Evolutionary conservation across 2,113 vertebrate genomes (phyloP).

Genomic region (Cyanocitta stelleri): DNA sequence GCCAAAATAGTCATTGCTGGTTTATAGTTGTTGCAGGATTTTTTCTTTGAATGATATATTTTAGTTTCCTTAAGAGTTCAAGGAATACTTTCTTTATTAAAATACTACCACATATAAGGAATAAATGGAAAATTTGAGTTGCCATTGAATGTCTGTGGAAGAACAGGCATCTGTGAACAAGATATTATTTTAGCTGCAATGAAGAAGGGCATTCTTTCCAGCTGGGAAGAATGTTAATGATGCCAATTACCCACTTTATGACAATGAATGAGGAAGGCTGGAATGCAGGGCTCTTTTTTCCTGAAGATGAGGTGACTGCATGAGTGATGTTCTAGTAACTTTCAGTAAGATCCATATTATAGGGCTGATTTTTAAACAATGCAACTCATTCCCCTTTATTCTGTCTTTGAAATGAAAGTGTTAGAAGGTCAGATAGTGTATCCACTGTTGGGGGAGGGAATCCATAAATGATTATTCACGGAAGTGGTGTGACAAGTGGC

Average conservation of each 20-base stretch:
- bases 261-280: background rate
- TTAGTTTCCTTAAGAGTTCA: background rate
- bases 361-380: background rate
- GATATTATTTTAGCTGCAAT: background rate
- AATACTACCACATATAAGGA: background rate
- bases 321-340: background rate
- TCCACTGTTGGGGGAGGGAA: background rate
- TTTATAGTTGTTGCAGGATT: background rate
- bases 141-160: background rate
- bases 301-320: background rate
- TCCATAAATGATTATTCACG: background rate
- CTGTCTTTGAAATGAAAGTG: background rate
- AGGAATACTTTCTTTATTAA: background rate
- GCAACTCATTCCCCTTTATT: background rate
- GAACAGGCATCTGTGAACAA: background rate
- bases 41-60: background rate
- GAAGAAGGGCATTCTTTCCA: background rate
- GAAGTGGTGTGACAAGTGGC: background rate
- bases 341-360: background rate
- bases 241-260: background rate
- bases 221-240: constrained; percentile 3
- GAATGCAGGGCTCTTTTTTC: background rate
- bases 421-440: background rate
- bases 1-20: background rate
- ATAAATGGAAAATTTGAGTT: background rate